Evolutionary conservation across 92 coral and sea anemone genomes (phyloP), one percentile per base, ranked within the genome.

Genomic region (Phenganax stokvisi): DNA sequence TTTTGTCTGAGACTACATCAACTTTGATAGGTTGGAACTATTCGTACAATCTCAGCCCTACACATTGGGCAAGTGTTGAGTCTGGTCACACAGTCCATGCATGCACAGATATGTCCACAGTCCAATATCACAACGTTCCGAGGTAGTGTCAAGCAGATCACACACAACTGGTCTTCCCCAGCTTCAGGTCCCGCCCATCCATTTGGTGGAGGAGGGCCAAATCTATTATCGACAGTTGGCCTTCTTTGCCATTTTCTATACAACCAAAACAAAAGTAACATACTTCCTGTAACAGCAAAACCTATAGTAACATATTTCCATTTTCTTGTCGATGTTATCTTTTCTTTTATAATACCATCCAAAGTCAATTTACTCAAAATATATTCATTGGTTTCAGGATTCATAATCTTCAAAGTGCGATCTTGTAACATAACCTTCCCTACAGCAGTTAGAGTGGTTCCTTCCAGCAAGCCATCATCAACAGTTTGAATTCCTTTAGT

Each of bases 101-200:
- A 96, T 3, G 85, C 89, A 86, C 99, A 96, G 10, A 96, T 89
- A 85, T 92, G 99, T 20, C 99, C 99, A 87, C 99, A 96, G 75
- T 96, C 91, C 59, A 96, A 76, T 57, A 96, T 92, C 27, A 96
- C 99, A 8, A 96, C 99, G 89, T 92, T 89, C 51, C 99, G 85
- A 58, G 87, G 99, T 28, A 82, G 89, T 68, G 90, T 93, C 81
- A 96, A 82, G 72, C 99, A 96, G 80, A 96, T 79, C 12, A 92
- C 92, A 87, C 99, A 96, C 30, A 77, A 8, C 31, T 89, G 92
- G 16, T 75, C 86, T 12, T 65, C 86, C 20, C 75, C 76, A n/a
- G 72, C 76, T 9, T 55, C 54, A 12, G 71, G 56, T 13, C 69
- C 54, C 11, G 79, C 87, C 57, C 75, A 81, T 64, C 89, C 82